phyloP scores from a whole-genome alignment of 1,140 invertebrate genomes.

The Lordiphosa mommai region DNA sequence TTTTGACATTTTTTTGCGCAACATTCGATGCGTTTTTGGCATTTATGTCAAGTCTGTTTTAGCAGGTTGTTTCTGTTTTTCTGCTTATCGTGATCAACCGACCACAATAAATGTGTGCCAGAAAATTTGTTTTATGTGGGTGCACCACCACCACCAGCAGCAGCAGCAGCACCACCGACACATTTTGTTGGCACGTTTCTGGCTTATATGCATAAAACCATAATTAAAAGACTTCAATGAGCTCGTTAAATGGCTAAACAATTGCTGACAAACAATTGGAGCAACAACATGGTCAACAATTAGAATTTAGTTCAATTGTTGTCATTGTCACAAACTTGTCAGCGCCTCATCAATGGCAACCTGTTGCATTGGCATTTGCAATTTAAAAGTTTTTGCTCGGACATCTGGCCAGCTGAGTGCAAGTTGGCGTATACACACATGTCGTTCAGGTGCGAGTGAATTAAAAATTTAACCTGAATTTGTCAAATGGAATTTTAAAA shows the following conservation, averaged over 20 bases:
- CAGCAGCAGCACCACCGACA: conserved; percentile 3
- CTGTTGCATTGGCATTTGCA: conserved; percentile 27
- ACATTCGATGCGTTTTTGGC: conserved; percentile 22
- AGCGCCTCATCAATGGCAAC: conserved; percentile 36
- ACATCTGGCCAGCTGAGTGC: neutral
- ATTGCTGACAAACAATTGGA: conserved; percentile 38
- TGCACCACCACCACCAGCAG: conserved; percentile 34
- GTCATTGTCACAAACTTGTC: conserved; percentile 41
- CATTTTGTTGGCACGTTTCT: conserved; percentile 5
- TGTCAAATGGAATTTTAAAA: too few relatives aligned
- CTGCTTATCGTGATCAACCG: conserved; percentile 55
- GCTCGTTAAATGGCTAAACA: conserved; percentile 46
- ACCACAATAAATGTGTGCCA: conserved; percentile 58
- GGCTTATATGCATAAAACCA: conserved; percentile 31
- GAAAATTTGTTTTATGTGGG: conserved; percentile 60
- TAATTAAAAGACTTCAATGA: conserved; percentile 54
- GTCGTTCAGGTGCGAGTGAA: too few relatives aligned
- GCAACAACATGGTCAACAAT: conserved; percentile 50
- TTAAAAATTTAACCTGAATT: too few relatives aligned
- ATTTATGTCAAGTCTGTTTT: conserved; percentile 26
- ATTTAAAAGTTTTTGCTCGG: neutral
- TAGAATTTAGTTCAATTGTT: conserved; percentile 70
- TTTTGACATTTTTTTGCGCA: conserved; percentile 32
- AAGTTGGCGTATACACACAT: too few relatives aligned
- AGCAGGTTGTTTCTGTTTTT: conserved; percentile 29